Evolutionary conservation across 92 coral and sea anemone species (phyloP), one percentile per base, ranked within the genome.

Genomic region (Montipora capitata): DNA sequence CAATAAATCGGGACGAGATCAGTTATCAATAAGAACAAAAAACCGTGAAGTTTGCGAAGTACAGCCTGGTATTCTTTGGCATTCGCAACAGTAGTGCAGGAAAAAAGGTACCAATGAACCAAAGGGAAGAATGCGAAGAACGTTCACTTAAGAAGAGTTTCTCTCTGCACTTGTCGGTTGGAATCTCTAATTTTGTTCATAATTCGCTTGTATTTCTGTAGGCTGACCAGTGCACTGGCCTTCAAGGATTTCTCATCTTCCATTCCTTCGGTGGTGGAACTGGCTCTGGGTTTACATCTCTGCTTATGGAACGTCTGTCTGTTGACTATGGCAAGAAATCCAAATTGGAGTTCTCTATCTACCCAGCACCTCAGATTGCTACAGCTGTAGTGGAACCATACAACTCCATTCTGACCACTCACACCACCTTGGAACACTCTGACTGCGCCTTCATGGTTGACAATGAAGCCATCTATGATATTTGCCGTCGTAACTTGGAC

Each of bases 361-460:
- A 96, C 78, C 98, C 98, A n/a, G 98, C 98, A 16, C 98, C 98
- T 68, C 98, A 96, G 88, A 90, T 96, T 41, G 94, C 98, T 10
- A 96, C 96, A 6, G 99, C 99, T 20, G 99, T 96, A 15, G 98
- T 96, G 44, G 98, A 95, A 58, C 98, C 98, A 13, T 95, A 95
- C 84, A 95, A 95, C 96, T 95, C 98, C 68, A 93, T 95, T 62
- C 84, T 95, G 89, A 95, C 98, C 76, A 96, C 98, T 65, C 98
- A 96, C 87, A 96, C 96, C 20, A 96, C 98, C 27, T 84, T 96
- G 91, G 98, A 96, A 76, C 98, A 96, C 92, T 92, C 96, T 4
- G 98, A 96, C 81, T 96, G 98, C 61, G 93, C 94, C 82, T 96
- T 96, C 93, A 96, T 96, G 98, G 98, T 96, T 43, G 98, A 96